phyloP scores from a whole-genome alignment of 2,113 vertebrate species.

The Acrocephalus arundinaceus region DNA sequence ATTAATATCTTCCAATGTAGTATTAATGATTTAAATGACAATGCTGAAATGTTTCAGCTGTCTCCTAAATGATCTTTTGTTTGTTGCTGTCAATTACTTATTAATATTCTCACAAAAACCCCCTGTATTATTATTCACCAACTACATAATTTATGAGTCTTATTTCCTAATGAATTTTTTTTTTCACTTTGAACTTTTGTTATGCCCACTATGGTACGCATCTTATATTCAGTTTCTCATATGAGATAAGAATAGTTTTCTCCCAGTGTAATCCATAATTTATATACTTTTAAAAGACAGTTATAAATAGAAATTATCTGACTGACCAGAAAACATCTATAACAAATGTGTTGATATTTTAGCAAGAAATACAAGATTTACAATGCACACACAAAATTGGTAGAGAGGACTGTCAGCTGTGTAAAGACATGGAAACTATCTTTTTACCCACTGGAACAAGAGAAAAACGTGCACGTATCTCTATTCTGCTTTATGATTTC shows the following conservation, averaged over 20 bases:
- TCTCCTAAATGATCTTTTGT: background rate
- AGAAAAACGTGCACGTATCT: accelerated
- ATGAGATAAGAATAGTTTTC: background rate
- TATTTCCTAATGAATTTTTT: background rate
- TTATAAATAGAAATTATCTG: background rate
- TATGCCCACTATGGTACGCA: background rate
- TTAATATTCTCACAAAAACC: background rate
- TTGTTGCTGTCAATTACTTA: background rate
- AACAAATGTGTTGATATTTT: background rate
- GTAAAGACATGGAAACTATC: background rate
- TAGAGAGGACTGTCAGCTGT: background rate
- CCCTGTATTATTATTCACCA: background rate
- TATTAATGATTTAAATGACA: background rate
- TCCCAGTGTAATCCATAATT: background rate
- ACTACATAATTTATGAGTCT: background rate
- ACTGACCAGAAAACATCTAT: background rate
- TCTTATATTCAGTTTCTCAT: background rate
- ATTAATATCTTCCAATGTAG: background rate
- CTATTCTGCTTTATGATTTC: background rate
- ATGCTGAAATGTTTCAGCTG: background rate
- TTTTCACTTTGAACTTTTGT: background rate
- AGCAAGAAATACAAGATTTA: background rate
- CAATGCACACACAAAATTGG: background rate
- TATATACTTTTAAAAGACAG: background rate
- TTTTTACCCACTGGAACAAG: background rate